phyloP scores from a whole-genome alignment of 2,113 vertebrate species.

The Anthoscopus minutus region DNA sequence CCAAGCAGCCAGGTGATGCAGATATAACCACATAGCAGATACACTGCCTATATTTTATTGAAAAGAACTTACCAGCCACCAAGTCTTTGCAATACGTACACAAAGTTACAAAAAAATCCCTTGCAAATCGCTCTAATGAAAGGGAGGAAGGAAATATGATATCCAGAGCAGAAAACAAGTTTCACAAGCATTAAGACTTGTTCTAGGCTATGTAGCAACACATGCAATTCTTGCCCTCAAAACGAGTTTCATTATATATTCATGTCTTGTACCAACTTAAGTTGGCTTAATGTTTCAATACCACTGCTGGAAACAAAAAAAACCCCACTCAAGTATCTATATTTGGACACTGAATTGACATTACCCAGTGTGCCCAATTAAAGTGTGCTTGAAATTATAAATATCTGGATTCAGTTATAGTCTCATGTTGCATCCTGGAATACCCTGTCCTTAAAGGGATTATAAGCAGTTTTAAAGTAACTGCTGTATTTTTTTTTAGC shows the following conservation, averaged over 20 bases:
- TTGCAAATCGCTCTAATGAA: neutral
- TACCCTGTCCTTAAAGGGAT: neutral
- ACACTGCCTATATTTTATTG: neutral
- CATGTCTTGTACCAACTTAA: neutral
- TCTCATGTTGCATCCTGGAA: constrained; percentile 24
- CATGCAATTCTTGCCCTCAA: neutral
- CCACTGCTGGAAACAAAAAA: neutral
- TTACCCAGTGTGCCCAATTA: neutral
- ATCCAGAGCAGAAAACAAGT: neutral
- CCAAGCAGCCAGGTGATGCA: neutral
- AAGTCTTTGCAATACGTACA: neutral
- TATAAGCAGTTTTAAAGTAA: constrained; percentile 14
- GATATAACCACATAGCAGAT: neutral
- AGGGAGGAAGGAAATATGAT: neutral
- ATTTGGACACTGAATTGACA: constrained; percentile 15
- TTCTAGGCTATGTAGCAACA: neutral
- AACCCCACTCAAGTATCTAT: neutral
- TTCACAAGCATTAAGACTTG: neutral
- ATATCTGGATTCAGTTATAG: neutral
- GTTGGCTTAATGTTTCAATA: neutral
- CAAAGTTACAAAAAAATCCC: neutral
- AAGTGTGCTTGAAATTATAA: neutral
- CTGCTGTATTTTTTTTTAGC: neutral
- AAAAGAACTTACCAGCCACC: neutral
- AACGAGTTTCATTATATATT: neutral